Evolutionary conservation across 2,888 invertebrate species (phyloP).

Genomic region (Encarsia formosa): DNA sequence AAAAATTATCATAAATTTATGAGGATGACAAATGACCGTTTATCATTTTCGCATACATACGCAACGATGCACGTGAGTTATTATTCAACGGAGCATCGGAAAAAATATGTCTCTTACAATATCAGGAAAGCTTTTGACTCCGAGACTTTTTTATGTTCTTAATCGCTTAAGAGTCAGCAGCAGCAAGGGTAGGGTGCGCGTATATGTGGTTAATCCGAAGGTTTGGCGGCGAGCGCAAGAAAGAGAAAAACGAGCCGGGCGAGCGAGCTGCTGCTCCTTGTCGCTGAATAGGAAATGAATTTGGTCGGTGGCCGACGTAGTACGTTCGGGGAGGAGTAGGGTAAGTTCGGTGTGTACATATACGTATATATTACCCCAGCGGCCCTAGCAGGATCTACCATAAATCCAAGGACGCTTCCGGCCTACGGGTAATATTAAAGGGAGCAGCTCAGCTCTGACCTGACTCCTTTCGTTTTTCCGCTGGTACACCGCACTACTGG

Average conservation of each 20-base stretch:
- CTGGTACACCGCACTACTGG: too few relatives aligned
- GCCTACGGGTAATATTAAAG: conserved; percentile 42
- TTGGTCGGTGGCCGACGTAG: conserved; percentile 24
- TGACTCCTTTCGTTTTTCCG: conserved; percentile 11
- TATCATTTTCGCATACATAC: too few relatives aligned
- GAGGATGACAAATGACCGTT: too few relatives aligned
- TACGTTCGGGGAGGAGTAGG: too few relatives aligned
- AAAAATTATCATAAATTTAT: too few relatives aligned
- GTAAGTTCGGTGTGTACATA: conserved; percentile 4
- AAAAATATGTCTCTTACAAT: too few relatives aligned
- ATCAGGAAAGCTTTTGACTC: too few relatives aligned
- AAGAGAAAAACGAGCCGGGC: neutral
- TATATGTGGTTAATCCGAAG: conserved; percentile 15
- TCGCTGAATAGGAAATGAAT: conserved; percentile 32
- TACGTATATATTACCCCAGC: neutral
- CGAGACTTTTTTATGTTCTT: neutral
- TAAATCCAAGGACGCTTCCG: conserved; percentile 43
- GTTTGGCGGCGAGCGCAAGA: too few relatives aligned
- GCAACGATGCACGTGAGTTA: too few relatives aligned
- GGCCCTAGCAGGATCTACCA: conserved; percentile 25
- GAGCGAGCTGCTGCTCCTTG: neutral
- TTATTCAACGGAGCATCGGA: too few relatives aligned
- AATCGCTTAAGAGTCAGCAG: neutral
- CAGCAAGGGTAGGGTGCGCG: neutral
- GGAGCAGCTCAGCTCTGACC: conserved; percentile 15